Conservation (phyloP, 2,888 invertebrate genomes). For the Thereva nobilitata region DNA sequence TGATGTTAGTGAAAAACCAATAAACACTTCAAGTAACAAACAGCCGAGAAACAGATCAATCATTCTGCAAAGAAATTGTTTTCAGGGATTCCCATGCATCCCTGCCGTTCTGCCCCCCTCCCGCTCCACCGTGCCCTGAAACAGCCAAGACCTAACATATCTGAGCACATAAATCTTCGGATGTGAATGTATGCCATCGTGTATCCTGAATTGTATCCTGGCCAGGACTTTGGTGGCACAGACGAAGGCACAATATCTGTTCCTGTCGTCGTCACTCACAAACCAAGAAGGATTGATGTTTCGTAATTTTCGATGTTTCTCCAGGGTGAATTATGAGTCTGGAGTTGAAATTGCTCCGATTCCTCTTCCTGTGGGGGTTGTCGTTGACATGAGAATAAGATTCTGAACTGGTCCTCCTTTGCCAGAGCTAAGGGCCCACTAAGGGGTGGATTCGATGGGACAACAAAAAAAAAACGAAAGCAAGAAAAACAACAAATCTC, state of each 20-base stretch:
- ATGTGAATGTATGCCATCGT: slow-evolving; percentile 27
- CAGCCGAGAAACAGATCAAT: slow-evolving; percentile 32
- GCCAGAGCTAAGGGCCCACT: background rate
- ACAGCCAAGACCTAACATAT: slow-evolving; percentile 5
- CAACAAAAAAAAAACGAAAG: slow-evolving; percentile 4
- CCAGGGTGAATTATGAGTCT: slow-evolving; percentile 34
- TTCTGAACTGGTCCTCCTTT: background rate
- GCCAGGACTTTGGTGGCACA: slow-evolving; percentile 26
- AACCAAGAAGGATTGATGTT: slow-evolving; percentile 35
- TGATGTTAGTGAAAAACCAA: slow-evolving; percentile 33
- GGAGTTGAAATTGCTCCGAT: slow-evolving; percentile 33
- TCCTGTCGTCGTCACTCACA: slow-evolving; percentile 35
- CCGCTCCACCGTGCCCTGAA: background rate
- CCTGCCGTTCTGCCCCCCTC: background rate
- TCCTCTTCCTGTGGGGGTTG: slow-evolving; percentile 31
- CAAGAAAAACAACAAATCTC: background rate
- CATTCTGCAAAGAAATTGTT: slow-evolving; percentile 33
- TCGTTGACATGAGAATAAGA: slow-evolving; percentile 33
- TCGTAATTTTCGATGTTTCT: slow-evolving; percentile 36
- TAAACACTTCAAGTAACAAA: slow-evolving; percentile 35
- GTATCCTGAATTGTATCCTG: slow-evolving; percentile 14
- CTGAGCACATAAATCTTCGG: slow-evolving; percentile 28
- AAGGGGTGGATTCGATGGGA: background rate
- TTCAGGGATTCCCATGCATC: slow-evolving; percentile 27
- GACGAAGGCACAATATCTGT: slow-evolving; percentile 31